phyloP scores from a whole-genome alignment of 2,888 invertebrate species.

The Liposcelis brunnea region DNA sequence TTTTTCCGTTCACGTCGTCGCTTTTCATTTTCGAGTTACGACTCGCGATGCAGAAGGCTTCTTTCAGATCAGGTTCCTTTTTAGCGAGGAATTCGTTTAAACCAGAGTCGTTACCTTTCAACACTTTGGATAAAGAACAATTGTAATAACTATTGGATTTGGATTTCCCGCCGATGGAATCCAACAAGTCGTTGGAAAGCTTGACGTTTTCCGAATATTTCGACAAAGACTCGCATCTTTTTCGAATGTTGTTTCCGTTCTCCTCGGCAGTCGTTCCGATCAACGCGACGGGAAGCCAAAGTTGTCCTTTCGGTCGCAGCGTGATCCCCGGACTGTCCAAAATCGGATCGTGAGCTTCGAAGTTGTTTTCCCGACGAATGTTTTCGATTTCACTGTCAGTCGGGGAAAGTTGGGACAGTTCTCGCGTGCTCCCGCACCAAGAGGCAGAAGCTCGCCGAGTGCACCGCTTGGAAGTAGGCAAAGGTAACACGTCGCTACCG shows the following conservation, averaged over 20 bases:
- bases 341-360: not conserved
- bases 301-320: not conserved
- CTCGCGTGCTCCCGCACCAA: constrained; percentile 13
- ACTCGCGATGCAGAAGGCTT: too few species aligned
- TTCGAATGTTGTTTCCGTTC: not conserved
- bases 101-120: too few species aligned
- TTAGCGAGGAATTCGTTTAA: too few species aligned
- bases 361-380: too few species aligned
- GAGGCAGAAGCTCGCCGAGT: constrained; percentile 13
- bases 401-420: constrained; percentile 14
- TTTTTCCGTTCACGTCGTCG: too few species aligned
- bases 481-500: constrained; percentile 7
- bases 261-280: constrained; percentile 1
- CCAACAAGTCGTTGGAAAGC: too few species aligned
- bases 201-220: too few species aligned
- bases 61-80: too few species aligned
- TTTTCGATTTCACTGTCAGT: constrained; percentile 13
- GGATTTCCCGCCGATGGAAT: too few species aligned
- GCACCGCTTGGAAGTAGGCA: not conserved
- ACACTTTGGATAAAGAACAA: too few species aligned
- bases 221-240: not conserved
- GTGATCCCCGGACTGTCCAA: not conserved
- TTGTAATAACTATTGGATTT: too few species aligned
- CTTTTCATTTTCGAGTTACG: too few species aligned
- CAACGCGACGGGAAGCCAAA: constrained; percentile 3